These are phyloP conservation scores for Psittacula cyanocephala DNA, from an alignment of 2,113 vertebrate genomes.

Conservation along the genomic window DNA sequence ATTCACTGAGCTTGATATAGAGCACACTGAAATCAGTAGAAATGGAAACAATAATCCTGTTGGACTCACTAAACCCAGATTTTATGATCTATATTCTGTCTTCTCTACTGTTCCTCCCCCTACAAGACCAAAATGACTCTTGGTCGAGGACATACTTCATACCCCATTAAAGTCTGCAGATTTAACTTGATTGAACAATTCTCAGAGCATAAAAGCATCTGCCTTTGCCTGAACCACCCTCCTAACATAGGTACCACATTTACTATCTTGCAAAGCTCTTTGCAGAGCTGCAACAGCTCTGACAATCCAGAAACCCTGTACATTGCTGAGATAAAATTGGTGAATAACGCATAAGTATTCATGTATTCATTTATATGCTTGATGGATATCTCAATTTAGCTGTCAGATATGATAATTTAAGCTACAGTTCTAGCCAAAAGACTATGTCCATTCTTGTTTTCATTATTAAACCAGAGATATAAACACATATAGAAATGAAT, in stretches of 20 bases:
- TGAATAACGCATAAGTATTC: background rate
- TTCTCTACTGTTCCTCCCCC: background rate
- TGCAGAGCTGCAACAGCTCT: background rate
- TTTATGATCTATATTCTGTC: background rate
- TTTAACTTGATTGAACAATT: background rate
- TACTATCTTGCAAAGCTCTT: background rate
- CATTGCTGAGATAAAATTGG: background rate
- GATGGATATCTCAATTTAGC: constrained; percentile 25
- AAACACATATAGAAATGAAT: background rate
- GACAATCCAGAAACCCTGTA: background rate
- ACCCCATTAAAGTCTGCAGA: background rate
- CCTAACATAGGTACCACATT: background rate
- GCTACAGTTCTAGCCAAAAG: background rate
- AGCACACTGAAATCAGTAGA: background rate
- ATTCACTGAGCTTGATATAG: background rate
- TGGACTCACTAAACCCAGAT: background rate
- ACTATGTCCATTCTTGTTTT: background rate
- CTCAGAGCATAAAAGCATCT: background rate
- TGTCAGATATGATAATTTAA: constrained; percentile 28
- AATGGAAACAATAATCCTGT: background rate
- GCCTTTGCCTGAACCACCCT: background rate
- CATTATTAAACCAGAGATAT: background rate
- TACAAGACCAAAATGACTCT: background rate
- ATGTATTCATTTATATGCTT: background rate
- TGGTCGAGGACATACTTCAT: background rate